Base-by-base conservation (phyloP, 1,140 invertebrate genomes). In the Leguminivora glycinivorella region DNA sequence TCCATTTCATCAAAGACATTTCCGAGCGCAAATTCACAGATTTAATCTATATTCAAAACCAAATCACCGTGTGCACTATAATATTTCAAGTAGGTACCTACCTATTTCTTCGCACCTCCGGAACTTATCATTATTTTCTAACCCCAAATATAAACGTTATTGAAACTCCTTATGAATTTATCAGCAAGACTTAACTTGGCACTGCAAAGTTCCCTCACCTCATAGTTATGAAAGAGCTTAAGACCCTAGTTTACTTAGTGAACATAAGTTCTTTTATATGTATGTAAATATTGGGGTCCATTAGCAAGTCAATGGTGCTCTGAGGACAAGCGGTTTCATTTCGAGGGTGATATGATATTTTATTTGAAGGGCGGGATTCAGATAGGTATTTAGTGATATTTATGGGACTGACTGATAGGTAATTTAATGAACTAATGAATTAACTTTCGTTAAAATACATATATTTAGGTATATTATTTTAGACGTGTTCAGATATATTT, bases 291-390 rank as follows among this genome's bases (percentile, higher is more conserved):
- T 4, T 52, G 6, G 19, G 17, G 47, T 10, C 17, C 47, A 52
- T 22, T 52, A 52, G 47, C 47, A 52, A 52, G 47, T 52, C 47
- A 52, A 52, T 52, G 47, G 47, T 17, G 14, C 47, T 22, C 17
- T 52, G 47, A 19, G 7, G 19, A 22, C 19, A 22, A 52, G 17
- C 47, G 6, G n/a, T 52, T 52, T 52, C 47, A 22, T 52, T 22
- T 22, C 0, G 47, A 52, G 19, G 47, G 47, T 52, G 47, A 22
- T n/a, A 40, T 43, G n/a, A 17, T 43, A 52, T 52, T 52, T 52
- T 22, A 52, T 52, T 22, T 52, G 19, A 19, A 9, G 19, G 47
- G 47, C 47, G 47, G 19, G 19, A 52, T 52, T 52, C n/a, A 22
- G 7, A 22, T 52, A n/a, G n/a, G n/a, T n/a, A n/a, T n/a, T n/a